Evolutionary conservation across 2,888 invertebrate genomes (phyloP), one percentile per base, ranked within the genome.

Genomic region (Polylopha cassiicola): DNA sequence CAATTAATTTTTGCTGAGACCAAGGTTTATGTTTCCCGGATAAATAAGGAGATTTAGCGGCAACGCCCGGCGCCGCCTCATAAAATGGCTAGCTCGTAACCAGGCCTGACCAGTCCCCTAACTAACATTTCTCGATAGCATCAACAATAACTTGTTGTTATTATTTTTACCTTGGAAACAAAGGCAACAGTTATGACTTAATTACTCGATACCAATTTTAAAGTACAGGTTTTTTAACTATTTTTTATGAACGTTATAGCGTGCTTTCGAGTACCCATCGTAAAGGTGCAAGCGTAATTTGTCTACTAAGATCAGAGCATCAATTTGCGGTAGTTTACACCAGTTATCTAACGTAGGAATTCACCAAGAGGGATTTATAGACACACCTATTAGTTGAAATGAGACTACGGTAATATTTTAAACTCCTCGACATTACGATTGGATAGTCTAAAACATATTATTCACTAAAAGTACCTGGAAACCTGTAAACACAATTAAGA

Each of bases 11-110:
- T 79, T 78, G 76, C 75, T 68, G 73, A 76, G 72, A 73, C 74
- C 73, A 65, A 70, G 71, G 71, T 84, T 84, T 84, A 82, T 81
- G 80, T 78, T 76, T 73, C 70, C 70, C 70, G 77, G 78, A 81
- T 81, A 82, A 82, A 82, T 81, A 81, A 82, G 79, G 68, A 81
- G 81, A 80, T 82, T 82, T 80, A 76, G 78, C 76, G 67, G 64
- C 68, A 66, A 67, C 67, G 74, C 67, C 71, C 65, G 64, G 66
- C 65, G 70, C 72, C 63, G 58, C 55, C 73, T 71, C 78, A 66
- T 79, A 79, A 81, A 80, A 72, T 68, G 65, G 70, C 71, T 65
- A 59, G 70, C 69, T 76, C 72, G 76, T 73, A 76, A 74, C 75
- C 58, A 59, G 61, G 52, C 63, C 63, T 69, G 76, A 65, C 75